Conservation (phyloP, 2,113 vertebrate genomes). For the Plecturocebus donacophilus region DNA sequence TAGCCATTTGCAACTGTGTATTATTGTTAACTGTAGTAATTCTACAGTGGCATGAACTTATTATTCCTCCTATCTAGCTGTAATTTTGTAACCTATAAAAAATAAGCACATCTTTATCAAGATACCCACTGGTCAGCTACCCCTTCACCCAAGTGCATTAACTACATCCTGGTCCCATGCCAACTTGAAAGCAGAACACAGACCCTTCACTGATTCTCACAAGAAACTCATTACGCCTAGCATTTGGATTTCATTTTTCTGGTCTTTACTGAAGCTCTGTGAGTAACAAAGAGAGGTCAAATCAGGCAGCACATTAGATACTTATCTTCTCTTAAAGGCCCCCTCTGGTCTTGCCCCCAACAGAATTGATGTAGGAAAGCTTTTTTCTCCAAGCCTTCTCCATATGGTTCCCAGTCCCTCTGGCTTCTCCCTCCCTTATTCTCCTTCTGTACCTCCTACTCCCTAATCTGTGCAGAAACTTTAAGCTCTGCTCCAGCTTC, state of each 20-base stretch:
- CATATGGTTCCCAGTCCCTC: accelerated
- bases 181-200: background rate
- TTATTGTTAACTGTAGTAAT: background rate
- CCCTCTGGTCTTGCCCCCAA: background rate
- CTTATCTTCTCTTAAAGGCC: background rate
- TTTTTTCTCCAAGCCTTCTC: background rate
- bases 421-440: background rate
- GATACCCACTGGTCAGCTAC: background rate
- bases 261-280: background rate
- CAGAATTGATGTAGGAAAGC: background rate
- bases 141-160: background rate
- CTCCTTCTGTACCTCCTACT: background rate
- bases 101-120: background rate
- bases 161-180: background rate
- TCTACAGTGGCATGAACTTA: background rate
- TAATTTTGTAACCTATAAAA: background rate
- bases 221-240: background rate
- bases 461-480: background rate
- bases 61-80: background rate
- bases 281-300: background rate
- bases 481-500: background rate
- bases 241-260: background rate
- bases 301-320: background rate
- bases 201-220: background rate
- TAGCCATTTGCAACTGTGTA: background rate